These are phyloP conservation scores for Eretmochelys imbricata DNA, from an alignment of 2,113 vertebrate species.

Conservation along the genomic window DNA sequence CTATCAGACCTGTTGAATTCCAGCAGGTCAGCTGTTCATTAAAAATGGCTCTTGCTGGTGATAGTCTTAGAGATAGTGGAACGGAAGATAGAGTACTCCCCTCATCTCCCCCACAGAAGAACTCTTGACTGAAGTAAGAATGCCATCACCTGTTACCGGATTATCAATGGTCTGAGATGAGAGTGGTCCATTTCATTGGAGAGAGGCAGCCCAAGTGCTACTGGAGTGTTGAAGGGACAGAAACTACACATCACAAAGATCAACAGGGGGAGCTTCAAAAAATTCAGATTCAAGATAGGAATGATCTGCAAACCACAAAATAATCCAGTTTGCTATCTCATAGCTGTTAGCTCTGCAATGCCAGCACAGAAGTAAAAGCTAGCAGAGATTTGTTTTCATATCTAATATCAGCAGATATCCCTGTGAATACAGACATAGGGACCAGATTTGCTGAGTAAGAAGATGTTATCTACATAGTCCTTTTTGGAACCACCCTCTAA, in stretches of 20 bases:
- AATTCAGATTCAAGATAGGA: not conserved
- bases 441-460: not conserved
- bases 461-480: not conserved
- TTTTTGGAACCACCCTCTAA: not conserved
- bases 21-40: not conserved
- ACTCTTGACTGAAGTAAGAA: not conserved
- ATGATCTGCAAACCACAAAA: not conserved
- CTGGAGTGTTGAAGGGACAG: not conserved
- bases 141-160: not conserved
- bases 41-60: rapidly evolving
- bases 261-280: not conserved
- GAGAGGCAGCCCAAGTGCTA: not conserved
- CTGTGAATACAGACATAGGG: not conserved
- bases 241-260: not conserved
- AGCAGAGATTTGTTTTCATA: not conserved
- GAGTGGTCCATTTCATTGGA: not conserved
- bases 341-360: not conserved
- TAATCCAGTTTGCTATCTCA: not conserved
- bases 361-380: not conserved
- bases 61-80: rapidly evolving
- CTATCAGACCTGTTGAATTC: not conserved
- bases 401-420: not conserved
- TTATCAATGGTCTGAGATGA: not conserved
- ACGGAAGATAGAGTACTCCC: not conserved
- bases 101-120: not conserved